phyloP scores from a whole-genome alignment of 2,113 vertebrate genomes.

The Podarcis cretensis region DNA sequence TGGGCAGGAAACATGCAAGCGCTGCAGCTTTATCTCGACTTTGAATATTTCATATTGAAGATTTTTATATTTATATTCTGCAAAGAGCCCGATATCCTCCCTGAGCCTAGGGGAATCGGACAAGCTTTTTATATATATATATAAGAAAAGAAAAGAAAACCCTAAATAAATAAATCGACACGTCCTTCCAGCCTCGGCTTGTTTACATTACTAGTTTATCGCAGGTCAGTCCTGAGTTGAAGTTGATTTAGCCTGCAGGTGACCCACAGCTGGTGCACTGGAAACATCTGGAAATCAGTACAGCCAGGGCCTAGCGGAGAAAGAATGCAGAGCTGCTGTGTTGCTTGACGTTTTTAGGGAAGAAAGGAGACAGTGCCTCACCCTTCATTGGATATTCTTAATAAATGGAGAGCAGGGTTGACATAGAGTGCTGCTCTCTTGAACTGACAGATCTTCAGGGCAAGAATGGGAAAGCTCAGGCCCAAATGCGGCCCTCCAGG shows the following conservation, averaged over 20 bases:
- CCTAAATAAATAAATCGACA: background rate
- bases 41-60: background rate
- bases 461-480: too few relatives aligned
- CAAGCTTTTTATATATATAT: background rate
- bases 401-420: background rate
- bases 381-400: background rate
- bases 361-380: background rate
- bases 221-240: background rate
- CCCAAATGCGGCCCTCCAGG: too few relatives aligned
- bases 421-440: background rate
- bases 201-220: conserved; percentile 16
- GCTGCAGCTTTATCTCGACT: background rate
- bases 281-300: conserved; percentile 13
- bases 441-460: background rate
- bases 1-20: too few relatives aligned
- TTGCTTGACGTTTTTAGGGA: background rate
- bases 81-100: background rate
- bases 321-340: background rate
- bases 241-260: conserved; percentile 8
- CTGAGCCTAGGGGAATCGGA: background rate
- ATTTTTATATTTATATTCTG: background rate
- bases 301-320: background rate
- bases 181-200: background rate
- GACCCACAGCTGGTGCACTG: conserved; percentile 2
- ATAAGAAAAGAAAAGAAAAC: background rate